Evolutionary conservation across 2,113 vertebrate genomes (phyloP), one percentile per base, ranked within the genome.

Genomic region (Anser brachyrhynchus): DNA sequence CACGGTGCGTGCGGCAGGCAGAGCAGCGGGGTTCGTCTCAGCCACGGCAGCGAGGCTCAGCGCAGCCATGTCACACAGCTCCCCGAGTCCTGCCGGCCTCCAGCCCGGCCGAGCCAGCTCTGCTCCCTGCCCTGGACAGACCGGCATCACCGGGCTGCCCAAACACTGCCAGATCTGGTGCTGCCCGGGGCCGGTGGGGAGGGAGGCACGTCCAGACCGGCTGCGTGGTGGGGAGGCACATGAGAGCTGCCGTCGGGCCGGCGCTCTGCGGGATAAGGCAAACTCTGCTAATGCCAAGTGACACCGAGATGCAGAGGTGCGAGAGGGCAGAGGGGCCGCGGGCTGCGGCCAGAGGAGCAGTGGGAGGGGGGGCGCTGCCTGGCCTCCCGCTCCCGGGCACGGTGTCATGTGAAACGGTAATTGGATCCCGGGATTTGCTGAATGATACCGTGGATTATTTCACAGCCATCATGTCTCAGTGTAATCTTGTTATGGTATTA

Each of bases 381-480:
- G 3, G 64, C 64, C 76, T 73, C 74, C 75, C 1, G 2, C 2
- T 22, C 64, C 57, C 5, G 21, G 37, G 54, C 25, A 93, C 39
- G 89, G 73, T 52, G 77, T 90, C 85, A 51, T 88, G 81, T 31
- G 35, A 67, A 58, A 87, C 43, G 43, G 85, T 94, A 96, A 97
- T 96, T 87, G 94, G 93, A 96, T 93, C 86, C 90, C 0, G 13
- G 95, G 89, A 93, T 97, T 96, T 97, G 18, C 66, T 69, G 80
- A 87, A 19, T 90, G 95, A 94, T 94, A 95, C 86, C 1, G 15
- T 62, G 93, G 93, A 96, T 97, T 94, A 94, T 93, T 93, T 94
- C 93, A 69, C 44, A 75, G 84, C 80, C 65, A 18, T 65, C 85
- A 8, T 65, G 83, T 85, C 83, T 21, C 80, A 57, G 86, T 29